Evolutionary conservation across 1,140 invertebrate genomes (phyloP), one percentile per base, ranked within the genome.

Genomic region (Rhyacophila brunnea): DNA sequence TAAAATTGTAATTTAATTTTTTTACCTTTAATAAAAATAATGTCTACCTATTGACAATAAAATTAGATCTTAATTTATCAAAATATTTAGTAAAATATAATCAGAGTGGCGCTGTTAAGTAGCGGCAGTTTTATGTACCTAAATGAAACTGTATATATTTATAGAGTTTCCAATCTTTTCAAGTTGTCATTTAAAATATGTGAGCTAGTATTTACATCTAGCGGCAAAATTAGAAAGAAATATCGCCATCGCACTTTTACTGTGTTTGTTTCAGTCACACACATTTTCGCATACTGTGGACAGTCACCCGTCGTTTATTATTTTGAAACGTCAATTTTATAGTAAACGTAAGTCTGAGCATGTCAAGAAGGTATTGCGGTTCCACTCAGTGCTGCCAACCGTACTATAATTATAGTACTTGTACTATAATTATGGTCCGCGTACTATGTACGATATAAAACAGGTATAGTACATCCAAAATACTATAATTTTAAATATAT

Each of bases 311-410:
- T 15, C 23, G 36, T 54, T 50, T 58, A 28, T 28, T 58, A 49
- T 58, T 19, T 43, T 35, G 48, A 58, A 58, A 58, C 48, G 55
- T 58, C 55, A 58, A 49, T 58, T 49, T 58, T 58, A 32, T 55
- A 34, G 53, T 55, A 55, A 55, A 47, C 53, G 53, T 55, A 55
- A 42, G 44, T 55, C 53, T 42, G 10, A 28, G 28, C 28, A 9
- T 7, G 43, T 10, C 53, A 32, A 47, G n/a, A n/a, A n/a, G 11
- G 4, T n/a, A n/a, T n/a, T 15, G 15, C 11, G 15, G 38, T n/a
- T 11, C 38, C 11, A n/a, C n/a, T 40, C n/a, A n/a, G n/a, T n/a
- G n/a, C n/a, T n/a, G n/a, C n/a, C n/a, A n/a, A n/a, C n/a, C n/a
- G n/a, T n/a, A n/a, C n/a, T n/a, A n/a, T n/a, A n/a, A n/a, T n/a